Evolutionary conservation across 2,113 vertebrate genomes (phyloP), one percentile per base, ranked within the genome.

Genomic region (Alces alces): DNA sequence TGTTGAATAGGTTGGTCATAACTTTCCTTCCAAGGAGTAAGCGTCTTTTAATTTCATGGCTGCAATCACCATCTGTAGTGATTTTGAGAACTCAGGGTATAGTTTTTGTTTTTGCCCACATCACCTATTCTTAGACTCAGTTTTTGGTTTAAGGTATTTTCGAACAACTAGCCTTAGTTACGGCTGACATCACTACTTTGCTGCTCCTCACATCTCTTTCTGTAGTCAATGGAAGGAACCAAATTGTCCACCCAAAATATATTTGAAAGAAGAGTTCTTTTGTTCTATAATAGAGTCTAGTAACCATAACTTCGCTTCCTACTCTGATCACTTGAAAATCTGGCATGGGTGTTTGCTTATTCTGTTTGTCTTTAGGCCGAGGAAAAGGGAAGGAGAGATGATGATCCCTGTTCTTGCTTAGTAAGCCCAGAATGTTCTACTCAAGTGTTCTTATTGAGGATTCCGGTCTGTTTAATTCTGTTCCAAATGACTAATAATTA

Each of bases 81-180:
- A 70, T 70, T 70, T 36, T 55, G 19, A 54, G 61, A 78, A 57
- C 8, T 54, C 6, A 70, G 55, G 27, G 80, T 73, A 3, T 28
- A 12, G 2, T 86, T 92, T 54, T 86, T 5, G 2, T 45, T 21
- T 60, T 90, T 92, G 76, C 27, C 17, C 11, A 7, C 4, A 13
- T 86, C 21, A 89, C 47, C 15, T 3, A 76, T 90, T 10, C 30
- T 16, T 78, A 73, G 79, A 90, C 5, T 70, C 16, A 21, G 6
- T 66, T 92, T 93, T 96, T 94, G 25, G 87, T 95, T 14, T 21
- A 43, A 52, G 57, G 21, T 86, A 27, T 87, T 95, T 95, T 92
- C 1, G 7, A 82, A 54, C 87, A 64, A 43, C 12, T 90, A 47
- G 47, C 23, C 27, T 64, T 79, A 36, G n/a, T 45, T 47, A 58